phyloP scores from a whole-genome alignment of 2,888 invertebrate genomes.

The Hydropsyche betteni region DNA sequence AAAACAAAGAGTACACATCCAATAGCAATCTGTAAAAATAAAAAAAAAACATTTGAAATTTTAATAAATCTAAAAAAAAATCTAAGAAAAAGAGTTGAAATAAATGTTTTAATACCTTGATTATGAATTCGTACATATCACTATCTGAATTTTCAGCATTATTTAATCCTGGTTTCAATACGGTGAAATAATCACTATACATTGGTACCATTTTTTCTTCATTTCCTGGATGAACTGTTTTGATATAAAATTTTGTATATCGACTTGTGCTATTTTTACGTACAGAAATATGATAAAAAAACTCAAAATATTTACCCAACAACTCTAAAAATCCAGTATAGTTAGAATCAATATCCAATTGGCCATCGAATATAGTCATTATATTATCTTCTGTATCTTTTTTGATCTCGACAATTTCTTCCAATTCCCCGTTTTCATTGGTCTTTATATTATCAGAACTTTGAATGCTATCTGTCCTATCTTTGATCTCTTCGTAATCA shows the following conservation, averaged over 20 bases:
- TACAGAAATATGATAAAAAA: constrained; percentile 35
- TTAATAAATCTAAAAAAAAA: background rate
- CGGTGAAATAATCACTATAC: constrained; percentile 80
- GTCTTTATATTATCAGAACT: background rate
- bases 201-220: constrained; percentile 66
- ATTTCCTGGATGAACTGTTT: constrained; percentile 62
- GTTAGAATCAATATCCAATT: constrained; percentile 78
- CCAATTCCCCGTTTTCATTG: background rate
- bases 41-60: constrained; percentile 33
- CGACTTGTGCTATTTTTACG: constrained; percentile 1
- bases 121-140: constrained; percentile 55
- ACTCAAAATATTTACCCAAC: constrained; percentile 68
- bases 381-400: background rate
- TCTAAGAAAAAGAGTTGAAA: background rate
- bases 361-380: constrained; percentile 73
- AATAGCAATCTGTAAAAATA: constrained; percentile 56
- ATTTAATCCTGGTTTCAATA: constrained; percentile 75
- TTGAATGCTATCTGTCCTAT: background rate
- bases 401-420: constrained; percentile 24
- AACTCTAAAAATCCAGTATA: constrained; percentile 89
- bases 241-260: constrained; percentile 13
- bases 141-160: constrained; percentile 58
- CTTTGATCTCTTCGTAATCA: background rate
- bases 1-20: constrained; percentile 59
- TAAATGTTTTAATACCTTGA: background rate